Evolutionary conservation across 2,797 vertebrate genomes (phyloP).

Genomic region (Bovichtus variegatus): DNA sequence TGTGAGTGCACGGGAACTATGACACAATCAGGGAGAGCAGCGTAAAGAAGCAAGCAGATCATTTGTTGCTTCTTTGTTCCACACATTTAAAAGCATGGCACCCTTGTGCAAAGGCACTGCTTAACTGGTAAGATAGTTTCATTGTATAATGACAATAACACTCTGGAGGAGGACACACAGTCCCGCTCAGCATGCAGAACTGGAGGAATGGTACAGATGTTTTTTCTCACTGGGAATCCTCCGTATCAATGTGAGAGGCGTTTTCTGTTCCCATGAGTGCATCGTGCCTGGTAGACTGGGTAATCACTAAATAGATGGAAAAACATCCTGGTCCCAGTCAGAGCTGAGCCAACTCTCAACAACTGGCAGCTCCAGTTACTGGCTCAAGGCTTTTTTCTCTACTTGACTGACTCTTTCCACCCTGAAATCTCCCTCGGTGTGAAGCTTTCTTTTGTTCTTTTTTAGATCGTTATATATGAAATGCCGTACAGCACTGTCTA

Average conservation of each 20-base stretch:
- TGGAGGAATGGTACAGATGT: constrained; percentile 62
- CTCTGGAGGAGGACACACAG: constrained; percentile 29
- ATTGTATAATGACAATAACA: constrained; percentile 7
- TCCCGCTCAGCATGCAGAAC: constrained; percentile 20
- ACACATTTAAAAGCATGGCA: not conserved
- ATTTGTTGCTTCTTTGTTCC: not conserved
- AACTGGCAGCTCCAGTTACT: constrained; percentile 66
- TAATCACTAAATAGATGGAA: constrained; percentile 70
- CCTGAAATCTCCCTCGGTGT: not conserved
- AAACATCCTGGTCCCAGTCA: constrained; percentile 46
- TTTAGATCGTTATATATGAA: not conserved
- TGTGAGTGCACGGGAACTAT: not conserved
- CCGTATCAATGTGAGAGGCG: constrained; percentile 42
- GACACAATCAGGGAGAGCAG: not conserved
- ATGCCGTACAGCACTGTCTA: not conserved
- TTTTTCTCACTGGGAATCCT: constrained; percentile 53
- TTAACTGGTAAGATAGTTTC: not conserved
- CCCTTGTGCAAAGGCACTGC: not conserved
- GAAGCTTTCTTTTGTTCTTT: not conserved
- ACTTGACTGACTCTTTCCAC: not conserved
- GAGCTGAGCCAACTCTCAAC: constrained; percentile 56
- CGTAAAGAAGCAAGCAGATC: not conserved
- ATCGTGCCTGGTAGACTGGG: constrained; percentile 60
- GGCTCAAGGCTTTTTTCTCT: not conserved
- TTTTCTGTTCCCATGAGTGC: constrained; percentile 73